Percentiles rank a stretch among this genome's conserved stretches.
phyloP scores from a whole-genome alignment of 2,113 vertebrate genomes.

The Azemiops feae region DNA sequence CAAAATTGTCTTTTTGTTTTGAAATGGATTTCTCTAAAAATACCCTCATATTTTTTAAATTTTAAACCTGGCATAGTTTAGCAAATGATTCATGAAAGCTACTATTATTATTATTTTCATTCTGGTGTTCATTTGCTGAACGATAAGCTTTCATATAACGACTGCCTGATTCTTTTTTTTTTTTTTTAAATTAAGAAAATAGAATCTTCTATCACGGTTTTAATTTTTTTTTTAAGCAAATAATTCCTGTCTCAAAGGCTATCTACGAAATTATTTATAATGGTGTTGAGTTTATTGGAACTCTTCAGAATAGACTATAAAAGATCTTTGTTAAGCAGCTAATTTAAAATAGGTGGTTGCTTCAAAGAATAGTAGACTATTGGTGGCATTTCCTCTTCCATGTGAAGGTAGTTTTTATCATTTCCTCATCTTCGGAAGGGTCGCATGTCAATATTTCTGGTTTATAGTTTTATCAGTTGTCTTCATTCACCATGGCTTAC shows the following conservation, averaged over 20 bases:
- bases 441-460: background rate
- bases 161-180: conserved; percentile 41
- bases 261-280: conserved; percentile 22
- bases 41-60: conserved; percentile 30
- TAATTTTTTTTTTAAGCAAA: conserved; percentile 41
- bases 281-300: background rate
- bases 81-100: conserved; percentile 26
- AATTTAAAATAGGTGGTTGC: conserved; percentile 15
- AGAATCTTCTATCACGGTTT: conserved; percentile 10
- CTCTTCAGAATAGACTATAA: conserved; percentile 4
- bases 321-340: background rate
- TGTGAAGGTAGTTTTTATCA: background rate
- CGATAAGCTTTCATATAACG: conserved; percentile 43
- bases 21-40: conserved; percentile 48
- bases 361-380: conserved; percentile 31
- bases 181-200: conserved; percentile 30
- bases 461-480: background rate
- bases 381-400: background rate
- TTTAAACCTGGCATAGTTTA: conserved; percentile 53
- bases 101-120: conserved; percentile 43
- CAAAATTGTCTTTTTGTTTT: conserved; percentile 53
- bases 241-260: conserved; percentile 14
- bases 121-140: conserved; percentile 40
- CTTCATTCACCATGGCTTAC: background rate
- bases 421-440: background rate